Conservation (phyloP, 2,797 vertebrate genomes). For the Bovichtus variegatus region DNA sequence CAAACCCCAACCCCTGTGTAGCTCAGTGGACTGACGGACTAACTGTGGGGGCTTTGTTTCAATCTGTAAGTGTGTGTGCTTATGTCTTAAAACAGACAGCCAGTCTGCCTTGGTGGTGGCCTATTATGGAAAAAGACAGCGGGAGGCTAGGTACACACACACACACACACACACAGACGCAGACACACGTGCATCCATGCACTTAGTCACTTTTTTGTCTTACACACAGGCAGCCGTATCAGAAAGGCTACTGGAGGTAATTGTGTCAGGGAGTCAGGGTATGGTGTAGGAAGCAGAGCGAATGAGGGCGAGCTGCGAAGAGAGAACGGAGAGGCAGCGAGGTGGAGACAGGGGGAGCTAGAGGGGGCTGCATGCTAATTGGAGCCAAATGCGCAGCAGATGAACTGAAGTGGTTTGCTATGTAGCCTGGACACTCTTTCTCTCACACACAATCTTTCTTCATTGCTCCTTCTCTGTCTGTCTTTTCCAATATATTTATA, state of each 20-base stretch:
- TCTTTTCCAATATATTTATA: slow-evolving; percentile 25
- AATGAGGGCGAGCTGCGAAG: slow-evolving; percentile 30
- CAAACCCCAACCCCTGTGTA: slow-evolving; percentile 57
- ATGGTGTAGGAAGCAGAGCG: slow-evolving; percentile 54
- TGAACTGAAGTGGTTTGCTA: slow-evolving; percentile 67
- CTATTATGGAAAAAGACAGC: slow-evolving; percentile 70
- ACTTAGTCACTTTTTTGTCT: slow-evolving; percentile 5
- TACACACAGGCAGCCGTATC: slow-evolving; percentile 40
- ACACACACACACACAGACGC: slow-evolving; percentile 27
- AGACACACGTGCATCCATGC: slow-evolving; percentile 6
- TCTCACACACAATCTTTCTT: slow-evolving; percentile 42
- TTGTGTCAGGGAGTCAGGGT: slow-evolving; percentile 77
- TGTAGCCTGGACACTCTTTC: slow-evolving; percentile 39
- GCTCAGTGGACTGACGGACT: slow-evolving; percentile 54
- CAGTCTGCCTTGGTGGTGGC: slow-evolving; percentile 72
- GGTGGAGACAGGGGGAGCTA: slow-evolving; percentile 59
- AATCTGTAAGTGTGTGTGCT: slow-evolving; percentile 52
- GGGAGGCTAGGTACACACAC: slow-evolving; percentile 68
- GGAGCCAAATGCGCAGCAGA: slow-evolving; percentile 80
- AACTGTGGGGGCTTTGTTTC: slow-evolving; percentile 78
- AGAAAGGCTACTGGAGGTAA: slow-evolving; percentile 75
- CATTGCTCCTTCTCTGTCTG: slow-evolving; percentile 20
- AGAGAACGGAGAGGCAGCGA: slow-evolving; percentile 50
- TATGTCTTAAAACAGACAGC: slow-evolving; percentile 62
- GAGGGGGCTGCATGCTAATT: slow-evolving; percentile 77